These are phyloP conservation scores for Piaya cayana DNA, from an alignment of 2,113 vertebrate species.

Conservation along the genomic window DNA sequence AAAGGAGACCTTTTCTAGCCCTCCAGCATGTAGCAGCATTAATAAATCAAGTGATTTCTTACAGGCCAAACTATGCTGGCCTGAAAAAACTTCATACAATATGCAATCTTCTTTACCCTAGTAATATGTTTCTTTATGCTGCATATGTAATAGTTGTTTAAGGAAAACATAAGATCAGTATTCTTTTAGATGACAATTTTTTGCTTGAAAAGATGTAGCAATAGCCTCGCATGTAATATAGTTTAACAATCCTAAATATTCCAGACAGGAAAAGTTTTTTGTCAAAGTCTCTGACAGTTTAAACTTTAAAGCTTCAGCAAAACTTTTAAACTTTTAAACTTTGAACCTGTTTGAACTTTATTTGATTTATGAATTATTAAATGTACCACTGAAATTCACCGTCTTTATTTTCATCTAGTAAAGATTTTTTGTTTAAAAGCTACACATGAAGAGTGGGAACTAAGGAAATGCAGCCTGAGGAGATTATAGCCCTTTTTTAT, in stretches of 20 bases:
- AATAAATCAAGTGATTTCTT: slow-evolving; percentile 60
- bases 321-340: slow-evolving; percentile 87
- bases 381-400: slow-evolving; percentile 79
- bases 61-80: not conserved
- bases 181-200: slow-evolving; percentile 40
- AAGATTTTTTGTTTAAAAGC: slow-evolving; percentile 79
- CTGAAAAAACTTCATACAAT: not conserved
- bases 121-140: not conserved
- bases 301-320: slow-evolving; percentile 83
- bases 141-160: not conserved
- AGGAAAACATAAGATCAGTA: not conserved
- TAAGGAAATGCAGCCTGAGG: slow-evolving; percentile 42
- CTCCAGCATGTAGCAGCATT: not conserved
- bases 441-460: slow-evolving; percentile 53
- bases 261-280: slow-evolving; percentile 83
- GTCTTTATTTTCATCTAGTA: slow-evolving; percentile 75
- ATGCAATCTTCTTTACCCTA: not conserved
- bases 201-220: slow-evolving; percentile 37
- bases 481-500: slow-evolving; percentile 44
- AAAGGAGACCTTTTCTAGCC: slow-evolving; percentile 60
- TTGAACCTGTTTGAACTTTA: slow-evolving; percentile 82
- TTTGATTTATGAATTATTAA: slow-evolving; percentile 86
- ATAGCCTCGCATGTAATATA: slow-evolving; percentile 62
- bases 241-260: slow-evolving; percentile 80
- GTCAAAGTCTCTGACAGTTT: slow-evolving; percentile 83